A percentile compares a stretch with the other conserved stretches of the same genome.
phyloP scores from a whole-genome alignment of 2,113 vertebrate genomes.

The Syngnathus floridae region DNA sequence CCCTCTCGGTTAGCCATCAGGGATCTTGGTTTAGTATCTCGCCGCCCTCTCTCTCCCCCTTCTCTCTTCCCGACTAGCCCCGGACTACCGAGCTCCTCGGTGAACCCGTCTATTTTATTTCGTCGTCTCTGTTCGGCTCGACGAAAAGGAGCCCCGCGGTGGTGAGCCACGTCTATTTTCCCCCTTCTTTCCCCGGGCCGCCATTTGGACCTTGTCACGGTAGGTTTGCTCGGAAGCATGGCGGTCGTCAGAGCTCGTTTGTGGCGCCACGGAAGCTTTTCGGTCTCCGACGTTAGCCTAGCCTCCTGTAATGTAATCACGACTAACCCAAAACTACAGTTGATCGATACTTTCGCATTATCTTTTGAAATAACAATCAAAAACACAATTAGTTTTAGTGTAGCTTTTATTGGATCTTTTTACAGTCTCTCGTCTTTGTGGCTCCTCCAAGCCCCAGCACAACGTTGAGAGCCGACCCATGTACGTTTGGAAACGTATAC shows the following conservation, averaged over 20 bases:
- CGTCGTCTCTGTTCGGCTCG: slow-evolving; percentile 29
- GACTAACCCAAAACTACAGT: not conserved
- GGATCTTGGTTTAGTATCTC: slow-evolving; percentile 78
- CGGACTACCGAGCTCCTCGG: slow-evolving; percentile 42
- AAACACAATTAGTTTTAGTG: not conserved
- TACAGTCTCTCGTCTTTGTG: not conserved
- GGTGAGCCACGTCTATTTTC: slow-evolving; percentile 22
- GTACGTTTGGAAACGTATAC: not conserved
- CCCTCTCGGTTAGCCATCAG: slow-evolving; percentile 75
- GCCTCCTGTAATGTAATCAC: slow-evolving; percentile 12
- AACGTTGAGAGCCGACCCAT: not conserved
- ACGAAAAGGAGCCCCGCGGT: slow-evolving; percentile 48
- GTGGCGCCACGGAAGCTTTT: slow-evolving; percentile 64
- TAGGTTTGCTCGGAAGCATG: slow-evolving; percentile 70
- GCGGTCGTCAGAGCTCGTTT: slow-evolving; percentile 65
- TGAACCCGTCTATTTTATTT: slow-evolving; percentile 56
- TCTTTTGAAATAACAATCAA: no score
- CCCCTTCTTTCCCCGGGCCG: slow-evolving; percentile 43
- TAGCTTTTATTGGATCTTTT: not conserved
- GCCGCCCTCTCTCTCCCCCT: slow-evolving; percentile 67
- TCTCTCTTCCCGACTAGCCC: slow-evolving; percentile 56
- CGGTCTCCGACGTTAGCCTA: slow-evolving; percentile 45
- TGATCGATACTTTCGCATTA: not conserved
- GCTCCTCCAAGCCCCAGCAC: slow-evolving; percentile 19
- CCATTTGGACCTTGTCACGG: slow-evolving; percentile 67